phyloP scores from a whole-genome alignment of 2,888 invertebrate species.

The Nemotelus nigrinus region DNA sequence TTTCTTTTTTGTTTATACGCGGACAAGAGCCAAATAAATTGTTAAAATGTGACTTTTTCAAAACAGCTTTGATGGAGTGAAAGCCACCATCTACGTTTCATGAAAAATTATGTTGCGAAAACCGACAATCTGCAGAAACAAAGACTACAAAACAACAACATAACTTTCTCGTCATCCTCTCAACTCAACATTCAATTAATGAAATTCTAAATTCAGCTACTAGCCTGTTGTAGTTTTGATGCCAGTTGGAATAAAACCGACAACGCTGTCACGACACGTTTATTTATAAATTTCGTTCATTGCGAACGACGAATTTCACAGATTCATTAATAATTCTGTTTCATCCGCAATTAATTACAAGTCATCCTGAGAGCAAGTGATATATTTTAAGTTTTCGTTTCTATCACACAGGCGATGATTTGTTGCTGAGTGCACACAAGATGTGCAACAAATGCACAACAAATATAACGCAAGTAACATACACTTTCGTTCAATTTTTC shows the following conservation, averaged over 20 bases:
- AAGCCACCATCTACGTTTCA: too few species aligned
- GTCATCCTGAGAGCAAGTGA: slow-evolving; percentile 46
- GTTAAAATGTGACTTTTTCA: too few species aligned
- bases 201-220: slow-evolving; percentile 27
- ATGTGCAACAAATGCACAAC: background rate
- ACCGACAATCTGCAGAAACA: too few species aligned
- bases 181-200: slow-evolving; percentile 1
- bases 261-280: background rate
- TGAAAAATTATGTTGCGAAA: too few species aligned
- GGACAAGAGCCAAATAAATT: too few species aligned
- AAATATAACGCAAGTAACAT: background rate
- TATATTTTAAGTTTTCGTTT: slow-evolving; percentile 45
- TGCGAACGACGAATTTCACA: slow-evolving; percentile 37
- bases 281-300: slow-evolving; percentile 30
- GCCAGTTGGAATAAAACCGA: slow-evolving; percentile 6
- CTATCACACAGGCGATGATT: slow-evolving; percentile 36
- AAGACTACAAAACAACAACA: too few species aligned
- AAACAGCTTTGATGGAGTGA: too few species aligned
- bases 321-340: slow-evolving; percentile 47
- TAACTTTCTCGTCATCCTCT: too few species aligned
- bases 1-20: too few species aligned
- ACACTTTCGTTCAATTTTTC: slow-evolving; percentile 9
- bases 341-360: slow-evolving; percentile 47
- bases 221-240: background rate
- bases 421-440: slow-evolving; percentile 31